Conservation (phyloP, 2,888 invertebrate species). For the Phalangium opilio region DNA sequence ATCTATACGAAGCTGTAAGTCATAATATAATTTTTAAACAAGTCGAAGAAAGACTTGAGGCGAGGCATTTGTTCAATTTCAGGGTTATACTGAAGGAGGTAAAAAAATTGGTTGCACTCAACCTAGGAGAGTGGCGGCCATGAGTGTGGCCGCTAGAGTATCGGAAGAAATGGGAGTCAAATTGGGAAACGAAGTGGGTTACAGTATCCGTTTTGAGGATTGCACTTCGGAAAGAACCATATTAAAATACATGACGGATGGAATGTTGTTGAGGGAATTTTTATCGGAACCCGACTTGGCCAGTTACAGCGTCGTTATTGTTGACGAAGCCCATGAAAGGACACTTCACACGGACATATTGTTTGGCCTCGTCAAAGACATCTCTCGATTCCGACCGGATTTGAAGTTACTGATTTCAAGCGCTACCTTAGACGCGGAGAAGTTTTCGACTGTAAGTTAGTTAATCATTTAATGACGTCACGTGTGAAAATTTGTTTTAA, state of each 20-base stretch:
- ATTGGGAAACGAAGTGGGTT: conserved; percentile 55
- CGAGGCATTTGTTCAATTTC: conserved; percentile 4
- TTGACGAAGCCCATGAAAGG: conserved; percentile 98
- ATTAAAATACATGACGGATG: conserved; percentile 99
- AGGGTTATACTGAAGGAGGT: conserved; percentile 41
- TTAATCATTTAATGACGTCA: no score
- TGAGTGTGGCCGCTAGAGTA: conserved; percentile 98
- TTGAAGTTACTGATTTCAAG: conserved; percentile 92
- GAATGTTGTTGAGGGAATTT: conserved; percentile 92
- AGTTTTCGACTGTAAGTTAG: conserved; percentile 64
- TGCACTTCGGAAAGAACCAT: conserved; percentile 94
- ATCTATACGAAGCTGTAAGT: conserved; percentile 38
- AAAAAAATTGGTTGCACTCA: conserved; percentile 91
- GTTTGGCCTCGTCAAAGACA: conserved; percentile 88
- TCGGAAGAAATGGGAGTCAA: conserved; percentile 95
- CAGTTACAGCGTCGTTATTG: conserved; percentile 89
- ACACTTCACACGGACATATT: conserved; percentile 96
- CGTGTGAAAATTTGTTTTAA: no score
- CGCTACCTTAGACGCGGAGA: conserved; percentile 94
- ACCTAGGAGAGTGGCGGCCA: conserved; percentile 93
- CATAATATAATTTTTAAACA: no score
- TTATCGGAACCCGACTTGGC: conserved; percentile 90
- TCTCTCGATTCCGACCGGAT: conserved; percentile 79
- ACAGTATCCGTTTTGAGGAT: conserved; percentile 90
- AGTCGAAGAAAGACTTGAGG: no score